Conservation (phyloP, 1,140 invertebrate genomes). For the Psilanteris sp. region DNA sequence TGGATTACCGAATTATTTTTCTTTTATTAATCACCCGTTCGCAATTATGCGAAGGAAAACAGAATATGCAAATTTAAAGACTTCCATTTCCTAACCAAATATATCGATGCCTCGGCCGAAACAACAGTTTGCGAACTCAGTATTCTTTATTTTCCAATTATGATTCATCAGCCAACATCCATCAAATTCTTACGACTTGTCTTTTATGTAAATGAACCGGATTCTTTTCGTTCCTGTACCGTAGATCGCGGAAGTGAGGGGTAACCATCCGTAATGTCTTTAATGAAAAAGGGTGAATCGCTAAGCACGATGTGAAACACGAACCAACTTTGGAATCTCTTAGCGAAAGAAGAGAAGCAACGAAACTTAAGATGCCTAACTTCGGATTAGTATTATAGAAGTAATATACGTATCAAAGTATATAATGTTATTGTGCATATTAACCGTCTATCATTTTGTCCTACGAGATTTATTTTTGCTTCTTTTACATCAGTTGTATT, state of each 20-base stretch:
- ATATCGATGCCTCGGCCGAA: constrained; percentile 19
- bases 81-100: constrained; percentile 4
- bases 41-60: no score
- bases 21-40: no score
- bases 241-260: constrained; percentile 47
- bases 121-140: constrained; percentile 17
- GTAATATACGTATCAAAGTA: no score
- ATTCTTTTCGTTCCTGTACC: constrained; percentile 50
- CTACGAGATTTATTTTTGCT: no score
- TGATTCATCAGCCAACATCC: constrained; percentile 49
- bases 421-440: no score
- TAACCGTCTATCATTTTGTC: no score
- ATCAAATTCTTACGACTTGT: constrained; percentile 52
- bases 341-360: constrained; percentile 12
- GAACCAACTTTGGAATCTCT: constrained; percentile 52
- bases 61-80: constrained; percentile 13
- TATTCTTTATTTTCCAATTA: constrained; percentile 24
- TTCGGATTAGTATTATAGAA: background rate
- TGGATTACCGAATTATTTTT: no score
- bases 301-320: constrained; percentile 65
- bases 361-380: constrained; percentile 10
- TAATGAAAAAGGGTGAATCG: constrained; percentile 72
- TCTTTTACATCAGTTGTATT: no score
- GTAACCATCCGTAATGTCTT: constrained; percentile 70
- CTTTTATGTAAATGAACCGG: constrained; percentile 59